These are phyloP conservation scores for Myotis myotis DNA, from an alignment of 2,797 vertebrate genomes.

Conservation along the genomic window DNA sequence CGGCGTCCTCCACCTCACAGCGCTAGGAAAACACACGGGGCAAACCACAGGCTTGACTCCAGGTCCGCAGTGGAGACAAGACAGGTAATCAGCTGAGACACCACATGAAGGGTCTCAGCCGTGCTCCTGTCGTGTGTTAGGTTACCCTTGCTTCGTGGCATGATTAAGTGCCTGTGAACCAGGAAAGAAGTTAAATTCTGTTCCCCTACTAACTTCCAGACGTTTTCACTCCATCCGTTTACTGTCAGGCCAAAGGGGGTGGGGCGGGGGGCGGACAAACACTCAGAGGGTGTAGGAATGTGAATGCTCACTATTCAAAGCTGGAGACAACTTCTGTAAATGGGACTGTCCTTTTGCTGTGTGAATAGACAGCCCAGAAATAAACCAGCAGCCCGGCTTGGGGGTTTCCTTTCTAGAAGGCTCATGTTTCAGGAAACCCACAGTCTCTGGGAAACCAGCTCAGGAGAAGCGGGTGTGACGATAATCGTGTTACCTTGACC, in stretches of 20 bases:
- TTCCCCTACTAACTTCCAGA: background rate
- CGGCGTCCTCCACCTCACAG: background rate
- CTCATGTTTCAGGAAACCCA: background rate
- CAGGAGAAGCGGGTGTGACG: background rate
- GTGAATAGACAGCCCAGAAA: background rate
- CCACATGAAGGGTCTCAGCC: background rate
- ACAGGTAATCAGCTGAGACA: background rate
- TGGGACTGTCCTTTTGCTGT: background rate
- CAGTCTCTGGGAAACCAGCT: background rate
- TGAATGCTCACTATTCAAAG: background rate
- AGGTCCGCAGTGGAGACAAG: background rate
- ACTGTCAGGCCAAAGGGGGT: background rate
- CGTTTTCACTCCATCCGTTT: background rate
- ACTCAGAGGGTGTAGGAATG: background rate
- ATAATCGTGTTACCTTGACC: slow-evolving; percentile 85
- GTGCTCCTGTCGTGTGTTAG: background rate
- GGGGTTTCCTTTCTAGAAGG: background rate
- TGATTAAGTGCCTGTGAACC: background rate
- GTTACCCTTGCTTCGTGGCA: background rate
- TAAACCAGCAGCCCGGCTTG: background rate
- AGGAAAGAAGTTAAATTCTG: background rate
- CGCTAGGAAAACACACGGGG: background rate
- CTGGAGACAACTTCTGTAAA: background rate
- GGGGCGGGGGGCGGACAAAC: too few relatives aligned
- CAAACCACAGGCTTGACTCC: background rate